Conservation (phyloP, 2,113 vertebrate genomes). For the Phalacrocorax brasilianus region DNA sequence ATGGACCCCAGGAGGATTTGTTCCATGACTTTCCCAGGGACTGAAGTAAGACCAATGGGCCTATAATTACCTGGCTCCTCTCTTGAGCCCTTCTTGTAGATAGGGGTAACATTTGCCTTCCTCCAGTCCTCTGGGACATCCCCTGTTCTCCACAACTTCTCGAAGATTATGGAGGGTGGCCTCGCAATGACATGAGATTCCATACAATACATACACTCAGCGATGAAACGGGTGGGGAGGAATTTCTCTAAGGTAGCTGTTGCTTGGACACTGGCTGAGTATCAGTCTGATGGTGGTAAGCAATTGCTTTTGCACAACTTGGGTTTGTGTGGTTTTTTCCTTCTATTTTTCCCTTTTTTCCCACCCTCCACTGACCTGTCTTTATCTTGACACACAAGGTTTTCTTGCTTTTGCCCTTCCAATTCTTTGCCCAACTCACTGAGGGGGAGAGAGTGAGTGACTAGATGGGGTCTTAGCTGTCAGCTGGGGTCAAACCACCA, state of each 20-base stretch:
- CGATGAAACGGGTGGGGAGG: neutral
- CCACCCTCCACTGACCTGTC: neutral
- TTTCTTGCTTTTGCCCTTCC: neutral
- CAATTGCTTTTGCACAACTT: neutral
- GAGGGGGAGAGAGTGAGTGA: neutral
- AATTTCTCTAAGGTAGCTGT: neutral
- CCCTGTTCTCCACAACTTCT: too few species aligned
- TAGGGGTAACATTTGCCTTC: too few species aligned
- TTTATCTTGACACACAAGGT: neutral
- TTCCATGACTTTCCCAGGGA: too few species aligned
- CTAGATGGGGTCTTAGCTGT: neutral
- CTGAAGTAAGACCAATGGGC: too few species aligned
- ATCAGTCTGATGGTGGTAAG: neutral
- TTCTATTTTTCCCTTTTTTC: too few species aligned
- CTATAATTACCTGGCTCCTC: too few species aligned
- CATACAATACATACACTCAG: neutral
- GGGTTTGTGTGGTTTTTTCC: neutral
- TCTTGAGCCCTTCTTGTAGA: too few species aligned
- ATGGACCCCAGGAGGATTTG: too few species aligned
- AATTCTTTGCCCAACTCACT: neutral
- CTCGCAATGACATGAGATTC: too few species aligned
- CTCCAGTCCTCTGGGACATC: too few species aligned
- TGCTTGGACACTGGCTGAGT: neutral
- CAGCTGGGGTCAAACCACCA: neutral
- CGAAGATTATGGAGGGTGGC: too few species aligned